phyloP scores from a whole-genome alignment of 2,797 vertebrate genomes.

The Liasis olivaceus region DNA sequence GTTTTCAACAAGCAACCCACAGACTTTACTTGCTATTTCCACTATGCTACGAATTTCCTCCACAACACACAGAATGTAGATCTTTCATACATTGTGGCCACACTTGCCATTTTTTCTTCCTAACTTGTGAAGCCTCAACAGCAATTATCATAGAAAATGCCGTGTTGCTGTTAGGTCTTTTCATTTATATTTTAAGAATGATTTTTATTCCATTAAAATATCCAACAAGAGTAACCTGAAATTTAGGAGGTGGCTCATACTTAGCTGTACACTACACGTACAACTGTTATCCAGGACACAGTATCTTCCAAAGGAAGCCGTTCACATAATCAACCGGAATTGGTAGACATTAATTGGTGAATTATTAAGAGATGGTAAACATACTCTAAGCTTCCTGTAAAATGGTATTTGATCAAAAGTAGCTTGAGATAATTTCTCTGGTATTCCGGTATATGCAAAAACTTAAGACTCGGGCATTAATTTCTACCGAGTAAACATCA shows the following conservation, averaged over 20 bases:
- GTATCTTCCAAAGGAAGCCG: neutral
- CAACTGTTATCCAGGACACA: neutral
- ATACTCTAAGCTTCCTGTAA: neutral
- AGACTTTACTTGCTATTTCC: slow-evolving; percentile 4
- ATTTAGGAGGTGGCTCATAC: neutral
- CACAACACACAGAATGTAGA: neutral
- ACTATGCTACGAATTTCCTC: neutral
- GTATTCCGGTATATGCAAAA: neutral
- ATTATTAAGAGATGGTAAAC: neutral
- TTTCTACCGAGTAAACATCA: neutral
- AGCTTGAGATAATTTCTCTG: neutral
- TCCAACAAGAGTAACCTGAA: neutral
- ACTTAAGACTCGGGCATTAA: neutral
- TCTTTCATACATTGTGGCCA: neutral
- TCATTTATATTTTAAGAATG: no score
- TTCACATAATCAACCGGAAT: neutral
- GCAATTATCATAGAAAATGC: neutral
- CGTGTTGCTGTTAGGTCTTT: neutral
- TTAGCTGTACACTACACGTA: neutral
- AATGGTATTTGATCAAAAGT: neutral
- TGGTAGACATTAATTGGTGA: neutral
- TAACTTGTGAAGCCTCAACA: neutral
- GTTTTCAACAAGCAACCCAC: neutral
- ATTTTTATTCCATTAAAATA: neutral
- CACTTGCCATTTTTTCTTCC: neutral